phyloP scores from a whole-genome alignment of 2,888 invertebrate species.

The Nysson spinosus region DNA sequence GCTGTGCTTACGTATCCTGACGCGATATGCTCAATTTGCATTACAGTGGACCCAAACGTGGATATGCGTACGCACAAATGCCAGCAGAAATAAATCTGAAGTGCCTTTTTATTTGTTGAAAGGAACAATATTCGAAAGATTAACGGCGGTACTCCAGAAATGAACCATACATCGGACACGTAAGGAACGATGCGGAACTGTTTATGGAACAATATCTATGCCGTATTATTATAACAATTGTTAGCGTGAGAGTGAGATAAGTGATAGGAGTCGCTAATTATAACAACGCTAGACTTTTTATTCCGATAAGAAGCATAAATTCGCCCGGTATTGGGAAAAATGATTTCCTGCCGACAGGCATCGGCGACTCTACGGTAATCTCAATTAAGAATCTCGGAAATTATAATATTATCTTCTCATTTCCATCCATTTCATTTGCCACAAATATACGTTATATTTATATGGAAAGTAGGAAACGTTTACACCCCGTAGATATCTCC shows the following conservation, averaged over 20 bases:
- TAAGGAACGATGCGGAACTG: not conserved
- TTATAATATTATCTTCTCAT: slow-evolving; percentile 17
- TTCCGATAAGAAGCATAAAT: too few relatives aligned
- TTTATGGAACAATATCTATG: slow-evolving; percentile 1
- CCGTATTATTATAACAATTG: too few relatives aligned
- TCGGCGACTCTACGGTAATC: not conserved
- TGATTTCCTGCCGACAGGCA: not conserved
- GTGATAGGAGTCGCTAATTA: too few relatives aligned
- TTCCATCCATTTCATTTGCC: slow-evolving; percentile 17
- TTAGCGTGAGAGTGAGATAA: too few relatives aligned
- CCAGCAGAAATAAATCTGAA: slow-evolving; percentile 31
- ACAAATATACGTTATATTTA: not conserved
- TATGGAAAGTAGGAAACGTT: slow-evolving; percentile 5
- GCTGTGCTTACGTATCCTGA: slow-evolving; percentile 39
- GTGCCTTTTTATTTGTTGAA: slow-evolving; percentile 27
- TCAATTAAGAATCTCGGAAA: slow-evolving; percentile 13
- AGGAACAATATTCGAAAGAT: slow-evolving; percentile 25
- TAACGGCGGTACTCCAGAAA: slow-evolving; percentile 16
- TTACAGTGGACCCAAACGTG: slow-evolving; percentile 51
- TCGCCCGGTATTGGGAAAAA: too few relatives aligned
- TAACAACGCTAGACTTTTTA: too few relatives aligned
- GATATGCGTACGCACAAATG: slow-evolving; percentile 28
- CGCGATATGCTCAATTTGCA: slow-evolving; percentile 53
- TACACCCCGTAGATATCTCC: slow-evolving; percentile 5
- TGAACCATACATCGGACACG: not conserved